Conservation (phyloP, 2,888 invertebrate genomes). For the Notodonta ziczac region DNA sequence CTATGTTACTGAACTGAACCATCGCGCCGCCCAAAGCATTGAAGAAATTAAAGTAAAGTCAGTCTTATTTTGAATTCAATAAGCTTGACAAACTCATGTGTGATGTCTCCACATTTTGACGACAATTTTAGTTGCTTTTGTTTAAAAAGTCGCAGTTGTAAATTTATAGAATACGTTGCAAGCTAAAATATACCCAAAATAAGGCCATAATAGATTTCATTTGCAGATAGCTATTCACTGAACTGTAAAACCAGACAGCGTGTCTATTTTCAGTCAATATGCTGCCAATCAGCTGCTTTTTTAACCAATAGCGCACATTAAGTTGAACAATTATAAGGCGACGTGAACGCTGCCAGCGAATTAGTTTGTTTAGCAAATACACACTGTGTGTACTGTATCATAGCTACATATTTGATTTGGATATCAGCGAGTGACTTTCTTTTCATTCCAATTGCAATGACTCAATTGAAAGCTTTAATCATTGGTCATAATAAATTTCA, state of each 20-base stretch:
- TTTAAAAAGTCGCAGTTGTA: too few relatives aligned
- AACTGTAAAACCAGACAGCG: conserved; percentile 11
- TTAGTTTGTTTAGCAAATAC: too few relatives aligned
- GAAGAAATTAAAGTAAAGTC: neutral
- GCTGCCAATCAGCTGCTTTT: conserved; percentile 11
- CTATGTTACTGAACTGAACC: conserved; percentile 13
- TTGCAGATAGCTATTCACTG: conserved; percentile 22
- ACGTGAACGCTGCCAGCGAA: neutral
- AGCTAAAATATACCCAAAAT: conserved; percentile 14
- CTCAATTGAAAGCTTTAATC: too few relatives aligned
- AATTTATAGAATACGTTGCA: too few relatives aligned
- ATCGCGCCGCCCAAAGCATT: conserved; percentile 8
- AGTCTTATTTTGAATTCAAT: neutral
- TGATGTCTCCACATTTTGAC: neutral
- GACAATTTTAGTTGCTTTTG: too few relatives aligned
- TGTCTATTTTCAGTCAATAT: conserved; percentile 1
- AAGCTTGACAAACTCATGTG: neutral
- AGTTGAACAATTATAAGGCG: neutral
- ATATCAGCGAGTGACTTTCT: too few relatives aligned
- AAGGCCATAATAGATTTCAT: conserved; percentile 31
- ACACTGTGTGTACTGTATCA: too few relatives aligned
- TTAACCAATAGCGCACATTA: neutral
- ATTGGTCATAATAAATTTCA: too few relatives aligned
- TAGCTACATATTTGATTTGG: too few relatives aligned
- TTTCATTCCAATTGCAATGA: too few relatives aligned